A percentile compares a stretch with the other conserved stretches of the same genome.
Evolutionary conservation across 2,888 invertebrate species (phyloP).

Genomic region (Epinotia nisella): DNA sequence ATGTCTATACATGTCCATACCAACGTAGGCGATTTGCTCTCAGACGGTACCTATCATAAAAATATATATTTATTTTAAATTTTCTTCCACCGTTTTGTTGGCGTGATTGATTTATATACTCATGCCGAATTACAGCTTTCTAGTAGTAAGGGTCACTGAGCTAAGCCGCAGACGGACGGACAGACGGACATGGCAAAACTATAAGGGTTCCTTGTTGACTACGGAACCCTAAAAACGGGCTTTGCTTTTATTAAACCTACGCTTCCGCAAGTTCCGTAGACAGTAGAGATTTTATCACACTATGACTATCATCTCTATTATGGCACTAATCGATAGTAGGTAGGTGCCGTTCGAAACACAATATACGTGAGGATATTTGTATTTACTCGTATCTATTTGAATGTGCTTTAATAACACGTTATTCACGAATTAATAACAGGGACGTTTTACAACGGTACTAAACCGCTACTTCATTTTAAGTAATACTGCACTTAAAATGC

Average conservation of each 20-base stretch:
- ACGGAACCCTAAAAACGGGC: too few relatives aligned
- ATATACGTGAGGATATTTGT: neutral
- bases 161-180: too few relatives aligned
- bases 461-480: neutral
- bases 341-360: neutral
- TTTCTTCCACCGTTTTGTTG: too few relatives aligned
- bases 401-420: neutral
- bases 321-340: neutral
- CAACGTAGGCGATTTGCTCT: too few relatives aligned
- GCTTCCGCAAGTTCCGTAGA: neutral
- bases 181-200: too few relatives aligned
- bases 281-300: neutral
- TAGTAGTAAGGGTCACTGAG: too few relatives aligned
- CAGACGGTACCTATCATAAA: too few relatives aligned
- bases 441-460: neutral
- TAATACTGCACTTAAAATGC: neutral
- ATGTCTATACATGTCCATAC: too few relatives aligned
- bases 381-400: neutral
- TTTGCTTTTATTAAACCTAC: neutral
- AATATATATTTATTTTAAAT: too few relatives aligned
- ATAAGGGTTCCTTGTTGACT: too few relatives aligned
- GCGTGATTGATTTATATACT: too few relatives aligned
- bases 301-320: neutral
- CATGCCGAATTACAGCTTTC: too few relatives aligned
- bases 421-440: neutral